Conservation (phyloP, 2,888 invertebrate genomes). For the Hirtodrosophila duncani region DNA sequence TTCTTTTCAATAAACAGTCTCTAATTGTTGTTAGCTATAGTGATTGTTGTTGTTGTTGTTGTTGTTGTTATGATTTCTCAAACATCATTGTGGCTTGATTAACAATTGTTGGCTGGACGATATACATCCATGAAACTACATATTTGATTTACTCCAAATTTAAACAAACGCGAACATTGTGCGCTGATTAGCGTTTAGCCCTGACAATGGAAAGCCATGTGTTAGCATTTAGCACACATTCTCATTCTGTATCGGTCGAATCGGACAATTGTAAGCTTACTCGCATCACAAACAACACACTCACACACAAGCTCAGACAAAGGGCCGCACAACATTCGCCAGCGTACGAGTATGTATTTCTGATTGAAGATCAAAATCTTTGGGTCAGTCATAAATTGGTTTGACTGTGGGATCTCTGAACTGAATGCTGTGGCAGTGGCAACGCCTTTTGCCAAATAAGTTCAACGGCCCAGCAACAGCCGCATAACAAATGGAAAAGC, state of each 20-base stretch:
- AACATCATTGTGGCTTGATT: constrained; percentile 50
- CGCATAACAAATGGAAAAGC: constrained; percentile 22
- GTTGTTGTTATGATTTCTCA: constrained; percentile 37
- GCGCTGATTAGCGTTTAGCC: constrained; percentile 21
- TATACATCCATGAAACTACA: constrained; percentile 27
- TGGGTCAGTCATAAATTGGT: constrained; percentile 46
- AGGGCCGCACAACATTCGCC: constrained; percentile 18
- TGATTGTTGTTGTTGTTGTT: background rate
- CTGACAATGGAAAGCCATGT: constrained; percentile 46
- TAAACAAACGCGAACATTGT: constrained; percentile 30
- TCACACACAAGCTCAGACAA: constrained; percentile 13
- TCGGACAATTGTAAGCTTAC: no score
- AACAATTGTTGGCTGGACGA: constrained; percentile 54
- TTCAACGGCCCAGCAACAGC: constrained; percentile 46
- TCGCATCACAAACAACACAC: no score
- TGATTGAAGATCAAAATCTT: constrained; percentile 62
- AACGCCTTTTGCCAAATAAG: constrained; percentile 56
- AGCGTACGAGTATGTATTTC: no score
- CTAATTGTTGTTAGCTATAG: constrained; percentile 8
- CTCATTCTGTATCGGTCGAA: no score
- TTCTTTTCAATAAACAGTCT: constrained; percentile 9
- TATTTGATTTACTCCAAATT: constrained; percentile 48
- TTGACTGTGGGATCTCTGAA: constrained; percentile 48
- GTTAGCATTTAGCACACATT: constrained; percentile 45
- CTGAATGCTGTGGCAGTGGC: constrained; percentile 33